Percentiles rank a stretch among this genome's conserved stretches.
Evolutionary conservation across 2,113 vertebrate species (phyloP).

Genomic region (Dipodomys stephensi): DNA sequence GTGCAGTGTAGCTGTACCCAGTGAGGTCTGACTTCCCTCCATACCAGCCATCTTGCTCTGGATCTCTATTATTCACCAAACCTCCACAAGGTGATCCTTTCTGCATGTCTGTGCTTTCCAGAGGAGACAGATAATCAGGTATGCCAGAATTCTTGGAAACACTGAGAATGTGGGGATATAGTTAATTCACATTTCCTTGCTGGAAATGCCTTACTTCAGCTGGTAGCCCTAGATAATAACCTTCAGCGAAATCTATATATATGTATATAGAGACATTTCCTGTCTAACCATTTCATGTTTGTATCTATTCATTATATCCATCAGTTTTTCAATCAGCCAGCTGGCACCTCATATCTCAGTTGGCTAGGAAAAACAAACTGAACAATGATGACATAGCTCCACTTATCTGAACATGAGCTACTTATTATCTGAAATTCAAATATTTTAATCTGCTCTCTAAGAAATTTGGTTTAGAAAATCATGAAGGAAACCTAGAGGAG

Average conservation of each 20-base stretch:
- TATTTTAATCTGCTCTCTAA: slow-evolving; percentile 56
- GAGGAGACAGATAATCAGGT: background rate
- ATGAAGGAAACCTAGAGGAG: background rate
- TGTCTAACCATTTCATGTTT: background rate
- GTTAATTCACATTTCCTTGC: slow-evolving; percentile 12
- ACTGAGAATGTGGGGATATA: background rate
- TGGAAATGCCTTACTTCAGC: background rate
- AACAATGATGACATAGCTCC: slow-evolving; percentile 49
- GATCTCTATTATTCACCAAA: background rate
- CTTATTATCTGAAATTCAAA: slow-evolving; percentile 67
- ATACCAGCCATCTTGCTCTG: background rate
- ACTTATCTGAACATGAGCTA: slow-evolving; percentile 42
- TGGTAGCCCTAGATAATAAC: background rate
- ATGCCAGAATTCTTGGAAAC: background rate
- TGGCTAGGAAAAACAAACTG: slow-evolving; percentile 46
- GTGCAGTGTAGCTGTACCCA: background rate
- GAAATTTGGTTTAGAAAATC: slow-evolving; percentile 58
- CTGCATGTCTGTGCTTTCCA: background rate
- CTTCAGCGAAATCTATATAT: background rate
- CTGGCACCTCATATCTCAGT: slow-evolving; percentile 31
- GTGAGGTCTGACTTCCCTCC: background rate
- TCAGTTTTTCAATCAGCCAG: slow-evolving; percentile 39
- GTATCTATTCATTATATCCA: background rate
- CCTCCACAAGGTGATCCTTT: background rate
- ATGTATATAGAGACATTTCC: background rate